Evolutionary conservation across 2,797 vertebrate species (phyloP).

Genomic region (Darevskia nairensis): DNA sequence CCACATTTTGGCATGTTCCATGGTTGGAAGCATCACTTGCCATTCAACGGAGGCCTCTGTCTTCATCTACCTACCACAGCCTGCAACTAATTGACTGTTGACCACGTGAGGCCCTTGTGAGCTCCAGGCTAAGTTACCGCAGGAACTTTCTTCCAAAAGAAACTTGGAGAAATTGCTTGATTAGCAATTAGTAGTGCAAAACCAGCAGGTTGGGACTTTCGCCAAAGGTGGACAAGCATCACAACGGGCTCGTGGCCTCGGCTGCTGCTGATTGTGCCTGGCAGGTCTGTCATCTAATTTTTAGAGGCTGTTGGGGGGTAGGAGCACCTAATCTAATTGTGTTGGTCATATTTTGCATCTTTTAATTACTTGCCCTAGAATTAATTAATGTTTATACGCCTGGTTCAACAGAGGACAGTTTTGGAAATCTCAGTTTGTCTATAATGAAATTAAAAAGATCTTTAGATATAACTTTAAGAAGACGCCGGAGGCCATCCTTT

Average conservation of each 20-base stretch:
- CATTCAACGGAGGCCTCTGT: too few relatives aligned
- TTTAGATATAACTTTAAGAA: too few relatives aligned
- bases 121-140: not conserved
- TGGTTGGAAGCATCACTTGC: too few relatives aligned
- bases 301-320: slow-evolving; percentile 20
- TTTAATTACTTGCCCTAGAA: slow-evolving; percentile 64
- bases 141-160: slow-evolving; percentile 48
- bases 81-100: too few relatives aligned
- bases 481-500: too few relatives aligned
- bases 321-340: slow-evolving; percentile 46
- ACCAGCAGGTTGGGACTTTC: slow-evolving; percentile 74
- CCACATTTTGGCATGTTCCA: too few relatives aligned
- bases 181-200: slow-evolving; percentile 78
- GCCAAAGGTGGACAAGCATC: slow-evolving; percentile 76
- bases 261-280: slow-evolving; percentile 69
- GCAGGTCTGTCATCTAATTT: slow-evolving; percentile 89
- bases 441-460: too few relatives aligned
- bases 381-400: slow-evolving; percentile 56
- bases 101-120: too few relatives aligned
- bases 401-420: not conserved
- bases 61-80: too few relatives aligned
- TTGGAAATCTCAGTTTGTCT: not conserved
- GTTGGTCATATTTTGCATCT: slow-evolving; percentile 57
- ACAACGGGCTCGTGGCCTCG: slow-evolving; percentile 67
- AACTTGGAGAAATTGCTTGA: slow-evolving; percentile 69